Percentiles rank a stretch among this genome's conserved stretches.
Evolutionary conservation across 2,797 vertebrate species (phyloP).

Genomic region (Pachyuromys duprasi): DNA sequence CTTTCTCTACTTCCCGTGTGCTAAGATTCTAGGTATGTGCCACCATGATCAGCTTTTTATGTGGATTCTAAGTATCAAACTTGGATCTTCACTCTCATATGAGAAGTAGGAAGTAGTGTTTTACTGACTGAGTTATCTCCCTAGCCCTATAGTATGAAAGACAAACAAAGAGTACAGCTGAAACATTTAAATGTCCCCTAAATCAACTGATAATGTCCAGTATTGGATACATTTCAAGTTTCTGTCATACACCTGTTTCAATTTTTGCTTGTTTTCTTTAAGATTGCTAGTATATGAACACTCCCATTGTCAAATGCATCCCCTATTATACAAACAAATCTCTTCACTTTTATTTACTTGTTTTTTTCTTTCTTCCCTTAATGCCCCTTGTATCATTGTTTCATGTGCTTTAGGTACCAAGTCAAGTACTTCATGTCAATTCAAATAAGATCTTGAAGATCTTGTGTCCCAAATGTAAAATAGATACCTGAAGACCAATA

Average conservation of each 20-base stretch:
- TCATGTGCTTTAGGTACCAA: not conserved
- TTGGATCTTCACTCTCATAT: not conserved
- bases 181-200: slow-evolving; percentile 32
- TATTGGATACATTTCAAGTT: not conserved
- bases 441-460: not conserved
- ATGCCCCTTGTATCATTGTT: not conserved
- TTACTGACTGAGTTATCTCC: not conserved
- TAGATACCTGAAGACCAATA: not conserved
- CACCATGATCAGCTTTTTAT: not conserved
- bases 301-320: not conserved
- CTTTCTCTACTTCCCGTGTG: no score
- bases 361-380: not conserved
- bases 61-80: not conserved
- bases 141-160: not conserved
- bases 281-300: not conserved
- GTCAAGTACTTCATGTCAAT: not conserved
- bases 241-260: not conserved
- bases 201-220: not conserved
- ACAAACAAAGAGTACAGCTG: not conserved
- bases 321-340: not conserved
- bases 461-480: not conserved
- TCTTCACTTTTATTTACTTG: not conserved
- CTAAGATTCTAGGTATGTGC: not conserved
- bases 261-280: not conserved
- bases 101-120: not conserved